Evolutionary conservation across 2,113 vertebrate genomes (phyloP).

Genomic region (Tretioscincus oriximinensis): DNA sequence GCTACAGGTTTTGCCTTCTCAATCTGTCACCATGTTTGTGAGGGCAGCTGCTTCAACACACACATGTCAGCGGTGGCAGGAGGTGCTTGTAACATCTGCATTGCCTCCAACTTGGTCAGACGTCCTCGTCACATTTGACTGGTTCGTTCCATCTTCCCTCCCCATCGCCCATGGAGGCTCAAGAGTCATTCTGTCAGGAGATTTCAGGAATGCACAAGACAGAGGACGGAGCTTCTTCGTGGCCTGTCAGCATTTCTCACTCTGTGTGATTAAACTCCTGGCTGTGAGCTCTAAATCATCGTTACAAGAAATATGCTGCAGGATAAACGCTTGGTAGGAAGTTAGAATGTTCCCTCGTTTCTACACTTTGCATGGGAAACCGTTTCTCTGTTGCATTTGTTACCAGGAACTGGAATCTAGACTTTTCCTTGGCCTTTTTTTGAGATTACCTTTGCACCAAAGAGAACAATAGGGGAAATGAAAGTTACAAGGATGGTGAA

Average conservation of each 20-base stretch:
- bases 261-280: constrained; percentile 41
- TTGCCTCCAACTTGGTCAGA: background rate
- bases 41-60: background rate
- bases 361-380: background rate
- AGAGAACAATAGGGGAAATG: too few relatives aligned
- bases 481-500: too few relatives aligned
- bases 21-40: background rate
- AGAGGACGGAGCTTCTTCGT: constrained; percentile 26
- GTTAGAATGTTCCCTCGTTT: background rate
- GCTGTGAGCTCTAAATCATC: constrained; percentile 35
- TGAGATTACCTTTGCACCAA: too few relatives aligned
- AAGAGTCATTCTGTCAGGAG: background rate
- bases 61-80: background rate
- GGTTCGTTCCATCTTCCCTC: background rate
- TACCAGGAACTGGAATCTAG: too few relatives aligned
- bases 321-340: constrained; percentile 20
- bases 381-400: background rate
- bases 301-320: constrained; percentile 17
- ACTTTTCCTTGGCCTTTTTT: background rate
- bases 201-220: background rate
- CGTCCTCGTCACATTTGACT: background rate
- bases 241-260: constrained; percentile 43
- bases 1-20: background rate
- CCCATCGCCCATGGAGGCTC: too few relatives aligned
- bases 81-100: background rate